phyloP scores from a whole-genome alignment of 2,888 invertebrate genomes.

The Salticus scenicus region DNA sequence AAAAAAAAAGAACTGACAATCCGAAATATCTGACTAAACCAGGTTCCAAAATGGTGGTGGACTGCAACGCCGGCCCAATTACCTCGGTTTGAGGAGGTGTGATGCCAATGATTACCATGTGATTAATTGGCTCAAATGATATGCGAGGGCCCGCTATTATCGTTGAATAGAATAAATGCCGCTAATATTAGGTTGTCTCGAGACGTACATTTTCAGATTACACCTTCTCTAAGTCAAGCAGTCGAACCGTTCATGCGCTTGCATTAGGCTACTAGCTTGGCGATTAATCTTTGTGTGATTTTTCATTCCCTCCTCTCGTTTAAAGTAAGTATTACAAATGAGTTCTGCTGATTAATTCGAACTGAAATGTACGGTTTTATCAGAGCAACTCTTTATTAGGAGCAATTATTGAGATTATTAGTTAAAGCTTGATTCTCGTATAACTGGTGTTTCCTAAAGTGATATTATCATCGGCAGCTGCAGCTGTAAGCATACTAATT shows the following conservation, averaged over 20 bases:
- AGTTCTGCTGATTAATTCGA: not conserved
- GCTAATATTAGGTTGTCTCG: constrained; percentile 27
- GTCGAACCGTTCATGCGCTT: not conserved
- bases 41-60: constrained; percentile 16
- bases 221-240: constrained; percentile 15
- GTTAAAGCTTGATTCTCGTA: not conserved
- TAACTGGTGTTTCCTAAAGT: too few relatives aligned
- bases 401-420: not conserved
- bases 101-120: constrained; percentile 44
- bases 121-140: constrained; percentile 58
- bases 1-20: not conserved
- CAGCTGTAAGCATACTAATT: too few relatives aligned
- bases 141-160: constrained; percentile 39
- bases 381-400: not conserved
- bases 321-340: constrained; percentile 12
- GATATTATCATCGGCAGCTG: too few relatives aligned
- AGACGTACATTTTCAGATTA: constrained; percentile 42
- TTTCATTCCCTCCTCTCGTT: not conserved
- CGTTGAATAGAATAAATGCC: constrained; percentile 38
- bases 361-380: not conserved
- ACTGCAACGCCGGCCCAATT: constrained; percentile 39
- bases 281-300: constrained; percentile 15
- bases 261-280: constrained; percentile 18
- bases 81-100: constrained; percentile 33
- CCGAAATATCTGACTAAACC: not conserved